phyloP scores from a whole-genome alignment of 2,113 vertebrate genomes.

The Syngnathus floridae region DNA sequence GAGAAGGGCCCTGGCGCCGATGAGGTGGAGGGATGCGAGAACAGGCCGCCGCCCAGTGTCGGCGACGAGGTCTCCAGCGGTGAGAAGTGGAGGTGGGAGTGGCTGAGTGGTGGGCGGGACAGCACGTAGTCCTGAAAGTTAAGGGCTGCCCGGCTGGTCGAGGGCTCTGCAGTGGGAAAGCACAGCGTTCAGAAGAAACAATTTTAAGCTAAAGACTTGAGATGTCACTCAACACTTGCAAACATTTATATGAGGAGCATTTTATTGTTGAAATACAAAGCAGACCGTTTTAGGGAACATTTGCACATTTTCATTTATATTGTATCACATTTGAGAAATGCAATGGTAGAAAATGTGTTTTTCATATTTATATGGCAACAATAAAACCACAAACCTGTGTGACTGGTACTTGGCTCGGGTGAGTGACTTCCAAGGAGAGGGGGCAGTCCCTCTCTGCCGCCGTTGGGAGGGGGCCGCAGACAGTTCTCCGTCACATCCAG shows the following conservation, averaged over 20 bases:
- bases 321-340: no score
- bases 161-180: constrained; percentile 73
- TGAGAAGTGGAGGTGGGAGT: constrained; percentile 83
- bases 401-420: constrained; percentile 80
- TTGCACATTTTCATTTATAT: no score
- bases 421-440: constrained; percentile 74
- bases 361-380: no score
- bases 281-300: no score
- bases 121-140: constrained; percentile 83
- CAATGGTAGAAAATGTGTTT: no score
- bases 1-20: constrained; percentile 76
- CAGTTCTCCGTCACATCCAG: constrained; percentile 53
- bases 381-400: constrained; percentile 61
- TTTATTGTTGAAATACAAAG: no score
- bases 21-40: constrained; percentile 88
- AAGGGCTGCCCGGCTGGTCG: constrained; percentile 82
- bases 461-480: constrained; percentile 66
- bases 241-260: no score
- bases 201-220: no score
- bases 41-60: constrained; percentile 50
- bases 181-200: neutral
- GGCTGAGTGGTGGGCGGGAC: constrained; percentile 88
- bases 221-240: no score
- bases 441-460: constrained; percentile 70
- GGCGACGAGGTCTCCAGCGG: constrained; percentile 78